Conservation (phyloP, 2,888 invertebrate species). For the Drosophila leonis region DNA sequence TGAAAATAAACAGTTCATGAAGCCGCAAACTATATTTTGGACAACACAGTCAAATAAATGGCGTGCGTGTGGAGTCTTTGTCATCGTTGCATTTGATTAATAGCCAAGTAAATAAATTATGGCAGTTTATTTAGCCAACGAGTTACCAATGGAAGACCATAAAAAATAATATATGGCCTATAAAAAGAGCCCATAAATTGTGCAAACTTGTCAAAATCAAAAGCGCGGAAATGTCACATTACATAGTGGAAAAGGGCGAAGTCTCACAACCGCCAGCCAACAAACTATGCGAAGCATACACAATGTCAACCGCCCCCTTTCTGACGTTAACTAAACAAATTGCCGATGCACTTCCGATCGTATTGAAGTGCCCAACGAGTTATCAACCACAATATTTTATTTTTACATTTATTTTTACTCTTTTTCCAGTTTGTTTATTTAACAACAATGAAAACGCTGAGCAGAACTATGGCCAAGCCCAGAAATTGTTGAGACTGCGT, state of each 20-base stretch:
- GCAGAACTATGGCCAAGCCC: constrained; percentile 50
- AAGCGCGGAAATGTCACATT: constrained; percentile 68
- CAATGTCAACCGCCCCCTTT: background rate
- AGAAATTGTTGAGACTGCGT: constrained; percentile 11
- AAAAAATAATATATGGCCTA: constrained; percentile 56
- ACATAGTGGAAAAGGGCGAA: constrained; percentile 16
- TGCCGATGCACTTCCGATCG: constrained; percentile 38
- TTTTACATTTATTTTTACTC: background rate
- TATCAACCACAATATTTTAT: constrained; percentile 26
- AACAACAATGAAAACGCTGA: constrained; percentile 40
- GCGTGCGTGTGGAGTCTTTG: constrained; percentile 33
- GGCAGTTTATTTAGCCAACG: constrained; percentile 61
- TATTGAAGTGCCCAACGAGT: constrained; percentile 19
- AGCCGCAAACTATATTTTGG: constrained; percentile 22
- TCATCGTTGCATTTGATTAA: constrained; percentile 66
- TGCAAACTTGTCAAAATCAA: constrained; percentile 69
- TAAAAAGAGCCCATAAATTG: constrained; percentile 61
- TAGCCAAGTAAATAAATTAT: constrained; percentile 66
- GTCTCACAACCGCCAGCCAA: background rate
- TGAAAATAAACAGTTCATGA: constrained; percentile 16
- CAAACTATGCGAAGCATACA: constrained; percentile 20
- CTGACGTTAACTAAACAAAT: constrained; percentile 41
- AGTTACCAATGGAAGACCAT: constrained; percentile 32
- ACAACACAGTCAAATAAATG: constrained; percentile 26
- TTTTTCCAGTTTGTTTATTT: constrained; percentile 49